phyloP scores from a whole-genome alignment of 2,113 vertebrate genomes.

The Solea solea region DNA sequence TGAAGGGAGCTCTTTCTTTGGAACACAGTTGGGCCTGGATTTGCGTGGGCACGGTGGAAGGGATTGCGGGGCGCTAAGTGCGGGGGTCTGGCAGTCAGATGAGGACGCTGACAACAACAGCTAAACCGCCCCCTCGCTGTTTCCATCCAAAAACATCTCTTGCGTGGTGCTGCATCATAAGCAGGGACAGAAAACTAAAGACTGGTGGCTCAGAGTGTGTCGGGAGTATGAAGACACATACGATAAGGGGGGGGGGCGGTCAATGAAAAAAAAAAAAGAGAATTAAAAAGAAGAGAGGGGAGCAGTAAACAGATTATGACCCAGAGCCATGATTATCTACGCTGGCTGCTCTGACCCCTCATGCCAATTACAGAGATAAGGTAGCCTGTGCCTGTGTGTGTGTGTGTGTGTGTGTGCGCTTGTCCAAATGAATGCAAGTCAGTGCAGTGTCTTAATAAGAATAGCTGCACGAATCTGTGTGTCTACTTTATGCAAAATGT shows the following conservation, averaged over 20 bases:
- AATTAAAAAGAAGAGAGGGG: constrained; percentile 5
- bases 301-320: constrained; percentile 53
- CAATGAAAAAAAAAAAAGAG: background rate
- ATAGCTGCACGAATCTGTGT: no score
- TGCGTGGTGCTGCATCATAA: constrained; percentile 31
- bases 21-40: background rate
- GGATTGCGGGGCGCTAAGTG: background rate
- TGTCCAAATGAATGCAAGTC: no score
- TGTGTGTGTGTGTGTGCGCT: background rate
- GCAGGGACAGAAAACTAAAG: background rate
- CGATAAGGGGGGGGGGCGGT: background rate
- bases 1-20: background rate
- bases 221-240: background rate
- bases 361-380: constrained; percentile 72
- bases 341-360: constrained; percentile 58
- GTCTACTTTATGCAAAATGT: constrained; percentile 8
- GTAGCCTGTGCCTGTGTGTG: constrained; percentile 18
- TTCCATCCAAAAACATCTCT: constrained; percentile 32
- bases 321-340: constrained; percentile 61
- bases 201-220: background rate
- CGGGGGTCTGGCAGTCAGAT: constrained; percentile 33
- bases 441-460: no score
- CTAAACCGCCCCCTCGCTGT: constrained; percentile 13
- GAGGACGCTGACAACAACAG: constrained; percentile 51
- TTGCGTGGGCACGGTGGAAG: background rate